Evolutionary conservation across 2,797 vertebrate genomes (phyloP).

Genomic region (Eospalax fontanierii): DNA sequence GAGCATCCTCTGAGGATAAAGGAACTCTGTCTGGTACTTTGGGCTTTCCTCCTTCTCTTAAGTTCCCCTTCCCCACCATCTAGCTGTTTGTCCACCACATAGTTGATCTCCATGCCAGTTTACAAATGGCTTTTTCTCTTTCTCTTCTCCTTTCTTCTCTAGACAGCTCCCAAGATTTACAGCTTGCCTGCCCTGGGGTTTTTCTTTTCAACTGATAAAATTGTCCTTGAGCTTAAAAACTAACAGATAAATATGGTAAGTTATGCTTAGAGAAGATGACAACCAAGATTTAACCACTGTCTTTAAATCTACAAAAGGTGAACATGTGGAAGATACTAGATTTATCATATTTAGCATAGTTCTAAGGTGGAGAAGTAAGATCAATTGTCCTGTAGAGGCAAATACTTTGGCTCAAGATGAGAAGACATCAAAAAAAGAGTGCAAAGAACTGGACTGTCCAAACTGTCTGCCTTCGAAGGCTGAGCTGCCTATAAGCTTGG

Average conservation of each 20-base stretch:
- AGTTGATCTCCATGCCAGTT: not conserved
- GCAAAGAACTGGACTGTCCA: not conserved
- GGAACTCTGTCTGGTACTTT: not conserved
- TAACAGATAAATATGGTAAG: not conserved
- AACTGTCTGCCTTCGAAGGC: not conserved
- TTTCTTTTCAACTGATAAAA: not conserved
- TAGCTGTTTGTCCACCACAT: too few relatives aligned
- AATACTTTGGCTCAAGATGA: not conserved
- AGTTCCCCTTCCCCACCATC: too few relatives aligned
- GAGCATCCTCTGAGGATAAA: not conserved
- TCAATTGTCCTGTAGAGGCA: not conserved
- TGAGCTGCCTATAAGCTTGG: not conserved
- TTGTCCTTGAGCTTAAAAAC: slow-evolving; percentile 10
- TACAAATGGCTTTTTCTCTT: not conserved
- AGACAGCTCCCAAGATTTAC: not conserved
- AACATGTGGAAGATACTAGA: not conserved
- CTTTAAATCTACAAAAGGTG: not conserved
- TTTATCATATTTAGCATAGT: not conserved
- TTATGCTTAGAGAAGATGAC: not conserved
- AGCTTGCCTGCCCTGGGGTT: not conserved
- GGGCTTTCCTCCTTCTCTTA: not conserved
- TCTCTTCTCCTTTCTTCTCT: not conserved
- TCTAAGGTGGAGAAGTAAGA: not conserved
- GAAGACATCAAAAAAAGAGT: not conserved
- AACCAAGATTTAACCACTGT: not conserved